Conservation (phyloP, 2,113 vertebrate species). For the Malurus cyaneus region DNA sequence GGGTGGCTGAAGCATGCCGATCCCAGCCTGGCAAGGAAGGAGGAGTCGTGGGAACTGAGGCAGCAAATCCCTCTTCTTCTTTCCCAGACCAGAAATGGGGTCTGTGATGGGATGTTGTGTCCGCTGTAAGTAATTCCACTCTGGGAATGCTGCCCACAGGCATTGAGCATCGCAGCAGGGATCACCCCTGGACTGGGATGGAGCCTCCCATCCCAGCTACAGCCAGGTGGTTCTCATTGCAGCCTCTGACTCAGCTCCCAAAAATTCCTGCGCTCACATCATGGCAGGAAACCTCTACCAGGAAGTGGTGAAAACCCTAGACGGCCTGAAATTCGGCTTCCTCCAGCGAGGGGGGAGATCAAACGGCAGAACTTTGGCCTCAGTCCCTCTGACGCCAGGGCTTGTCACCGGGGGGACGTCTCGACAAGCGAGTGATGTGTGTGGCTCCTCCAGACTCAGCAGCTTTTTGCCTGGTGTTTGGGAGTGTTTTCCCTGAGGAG, state of each 20-base stretch:
- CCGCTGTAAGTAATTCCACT: background rate
- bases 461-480: background rate
- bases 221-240: conserved; percentile 30
- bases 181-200: background rate
- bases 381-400: background rate
- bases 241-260: conserved; percentile 45
- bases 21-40: background rate
- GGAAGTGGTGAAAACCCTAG: conserved; percentile 19
- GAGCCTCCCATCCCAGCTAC: background rate
- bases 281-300: conserved; percentile 13
- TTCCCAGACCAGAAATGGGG: background rate
- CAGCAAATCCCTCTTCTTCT: background rate
- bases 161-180: background rate
- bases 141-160: background rate
- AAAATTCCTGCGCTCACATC: background rate
- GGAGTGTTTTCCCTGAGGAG: background rate
- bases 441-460: background rate
- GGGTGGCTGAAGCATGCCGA: rapidly evolving
- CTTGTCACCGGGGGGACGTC: background rate
- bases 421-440: background rate
- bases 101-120: background rate
- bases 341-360: background rate
- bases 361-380: background rate
- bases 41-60: background rate
- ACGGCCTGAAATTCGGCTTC: background rate